These are phyloP conservation scores for Leptinotarsa undecemlineata DNA, from an alignment of 1,140 invertebrate genomes.

Conservation along the genomic window DNA sequence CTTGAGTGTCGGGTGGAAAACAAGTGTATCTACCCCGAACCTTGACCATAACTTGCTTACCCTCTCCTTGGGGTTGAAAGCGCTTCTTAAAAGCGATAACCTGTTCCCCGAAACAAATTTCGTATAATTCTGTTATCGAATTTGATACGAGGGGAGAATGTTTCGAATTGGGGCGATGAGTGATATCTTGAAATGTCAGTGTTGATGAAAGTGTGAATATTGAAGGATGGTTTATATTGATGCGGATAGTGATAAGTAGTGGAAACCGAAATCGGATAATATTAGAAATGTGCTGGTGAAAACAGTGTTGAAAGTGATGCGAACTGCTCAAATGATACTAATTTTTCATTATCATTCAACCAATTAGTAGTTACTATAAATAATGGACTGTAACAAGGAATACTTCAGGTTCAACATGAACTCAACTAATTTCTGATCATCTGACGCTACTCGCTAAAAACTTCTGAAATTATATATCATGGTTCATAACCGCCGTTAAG, in stretches of 20 bases:
- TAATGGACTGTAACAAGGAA: no score
- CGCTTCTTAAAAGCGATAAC: slow-evolving; percentile 30
- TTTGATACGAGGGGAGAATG: slow-evolving; percentile 19
- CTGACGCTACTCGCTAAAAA: no score
- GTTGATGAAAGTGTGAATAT: slow-evolving; percentile 18
- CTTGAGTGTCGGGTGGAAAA: slow-evolving; percentile 14
- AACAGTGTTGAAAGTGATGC: no score
- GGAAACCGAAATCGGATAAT: no score
- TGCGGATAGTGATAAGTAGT: not conserved
- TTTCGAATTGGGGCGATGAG: not conserved
- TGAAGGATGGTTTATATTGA: slow-evolving; percentile 6
- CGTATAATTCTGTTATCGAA: slow-evolving; percentile 32
- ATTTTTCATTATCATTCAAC: no score
- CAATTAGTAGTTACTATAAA: no score
- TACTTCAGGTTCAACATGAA: no score
- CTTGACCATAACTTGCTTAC: slow-evolving; percentile 36
- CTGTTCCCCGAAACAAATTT: slow-evolving; percentile 34
- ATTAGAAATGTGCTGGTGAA: no score
- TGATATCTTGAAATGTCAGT: slow-evolving; percentile 7
- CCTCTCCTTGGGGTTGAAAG: slow-evolving; percentile 28
- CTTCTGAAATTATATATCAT: no score
- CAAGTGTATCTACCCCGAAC: slow-evolving; percentile 26
- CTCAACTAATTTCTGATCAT: no score
- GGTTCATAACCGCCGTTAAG: no score
- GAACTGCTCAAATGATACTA: no score